Evolutionary conservation across 2,113 vertebrate species (phyloP).

Genomic region (Poecile atricapillus): DNA sequence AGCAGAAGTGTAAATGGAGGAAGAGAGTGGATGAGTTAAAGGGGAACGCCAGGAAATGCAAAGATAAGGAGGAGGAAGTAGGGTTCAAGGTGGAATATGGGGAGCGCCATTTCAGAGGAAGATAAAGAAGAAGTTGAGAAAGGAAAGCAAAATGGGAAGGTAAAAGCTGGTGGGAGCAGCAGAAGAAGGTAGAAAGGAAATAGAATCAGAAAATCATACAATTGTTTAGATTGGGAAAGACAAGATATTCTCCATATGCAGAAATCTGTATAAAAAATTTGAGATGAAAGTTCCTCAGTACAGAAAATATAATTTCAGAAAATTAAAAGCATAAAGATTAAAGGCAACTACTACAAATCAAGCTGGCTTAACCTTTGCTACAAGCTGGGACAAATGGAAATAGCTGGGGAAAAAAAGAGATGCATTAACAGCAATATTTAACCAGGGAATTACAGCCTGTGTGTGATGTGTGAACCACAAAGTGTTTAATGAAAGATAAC

Average conservation of each 20-base stretch:
- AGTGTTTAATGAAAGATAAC: neutral
- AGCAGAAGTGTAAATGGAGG: neutral
- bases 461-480: neutral
- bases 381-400: neutral
- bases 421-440: neutral
- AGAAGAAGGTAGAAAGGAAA: neutral
- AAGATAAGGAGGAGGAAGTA: accelerated
- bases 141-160: neutral
- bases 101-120: neutral
- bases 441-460: neutral
- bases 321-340: neutral
- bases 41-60: neutral
- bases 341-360: neutral
- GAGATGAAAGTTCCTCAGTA: neutral
- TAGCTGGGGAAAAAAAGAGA: neutral
- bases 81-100: neutral
- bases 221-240: neutral
- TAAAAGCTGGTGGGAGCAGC: neutral
- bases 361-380: neutral
- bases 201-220: neutral
- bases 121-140: neutral
- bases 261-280: neutral
- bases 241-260: neutral
- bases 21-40: neutral
- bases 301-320: neutral